These are phyloP conservation scores for Myrmophylax atrothorax DNA, from an alignment of 2,113 vertebrate species.

Conservation along the genomic window DNA sequence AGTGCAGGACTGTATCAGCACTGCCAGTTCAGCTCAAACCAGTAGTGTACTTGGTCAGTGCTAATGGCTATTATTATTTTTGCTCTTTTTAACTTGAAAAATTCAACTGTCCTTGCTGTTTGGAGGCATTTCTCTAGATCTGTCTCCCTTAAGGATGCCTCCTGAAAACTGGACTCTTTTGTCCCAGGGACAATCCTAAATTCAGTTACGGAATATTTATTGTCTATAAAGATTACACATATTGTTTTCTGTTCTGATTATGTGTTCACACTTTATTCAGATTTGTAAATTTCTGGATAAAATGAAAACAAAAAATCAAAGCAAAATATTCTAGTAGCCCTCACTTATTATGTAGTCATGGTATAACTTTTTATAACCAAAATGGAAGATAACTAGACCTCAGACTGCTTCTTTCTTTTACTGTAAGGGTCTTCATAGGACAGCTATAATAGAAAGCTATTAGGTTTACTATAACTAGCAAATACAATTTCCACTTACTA, in stretches of 20 bases:
- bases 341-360: background rate
- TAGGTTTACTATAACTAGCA: background rate
- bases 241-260: background rate
- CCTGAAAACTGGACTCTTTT: background rate
- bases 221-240: background rate
- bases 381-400: background rate
- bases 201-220: background rate
- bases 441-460: background rate
- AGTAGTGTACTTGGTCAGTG: background rate
- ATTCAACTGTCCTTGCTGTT: background rate
- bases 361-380: background rate
- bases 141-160: background rate
- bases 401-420: background rate
- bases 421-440: background rate
- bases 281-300: background rate
- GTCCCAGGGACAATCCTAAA: background rate
- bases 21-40: background rate
- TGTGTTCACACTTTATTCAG: background rate
- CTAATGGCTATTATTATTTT: background rate
- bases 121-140: background rate
- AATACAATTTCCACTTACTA: background rate
- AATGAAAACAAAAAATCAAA: background rate
- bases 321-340: background rate
- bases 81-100: background rate
- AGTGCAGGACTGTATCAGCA: background rate